Evolutionary conservation across 1,140 invertebrate genomes (phyloP).

Genomic region (Gonioctena quinquepunctata): DNA sequence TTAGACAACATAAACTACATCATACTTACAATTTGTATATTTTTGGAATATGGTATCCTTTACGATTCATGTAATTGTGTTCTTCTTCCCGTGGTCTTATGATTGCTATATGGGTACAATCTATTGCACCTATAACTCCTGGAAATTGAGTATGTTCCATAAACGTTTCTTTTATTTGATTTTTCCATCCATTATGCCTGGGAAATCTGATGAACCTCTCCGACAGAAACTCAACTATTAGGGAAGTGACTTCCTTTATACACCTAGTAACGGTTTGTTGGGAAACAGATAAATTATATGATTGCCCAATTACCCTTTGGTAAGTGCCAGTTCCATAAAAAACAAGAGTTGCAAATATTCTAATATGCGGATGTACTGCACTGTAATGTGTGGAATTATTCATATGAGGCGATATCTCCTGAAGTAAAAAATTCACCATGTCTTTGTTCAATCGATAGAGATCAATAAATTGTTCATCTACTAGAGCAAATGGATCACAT

Average conservation of each 20-base stretch:
- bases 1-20: background rate
- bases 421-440: too few relatives aligned
- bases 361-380: background rate
- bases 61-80: background rate
- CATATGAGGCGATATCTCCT: background rate
- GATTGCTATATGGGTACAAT: background rate
- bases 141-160: background rate
- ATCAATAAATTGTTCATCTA: too few relatives aligned
- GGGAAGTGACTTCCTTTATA: background rate
- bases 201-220: background rate
- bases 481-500: too few relatives aligned
- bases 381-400: background rate
- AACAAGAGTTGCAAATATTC: background rate
- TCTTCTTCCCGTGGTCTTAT: background rate
- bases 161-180: background rate
- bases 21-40: background rate
- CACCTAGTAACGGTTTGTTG: background rate
- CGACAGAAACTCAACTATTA: background rate
- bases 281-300: background rate
- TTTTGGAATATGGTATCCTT: constrained; percentile 6
- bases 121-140: background rate
- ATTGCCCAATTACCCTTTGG: background rate
- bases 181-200: background rate
- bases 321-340: constrained; percentile 4
- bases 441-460: too few relatives aligned